A percentile compares a stretch with the other conserved stretches of the same genome.
phyloP scores from a whole-genome alignment of 1,140 invertebrate species.

The Ruditapes philippinarum region DNA sequence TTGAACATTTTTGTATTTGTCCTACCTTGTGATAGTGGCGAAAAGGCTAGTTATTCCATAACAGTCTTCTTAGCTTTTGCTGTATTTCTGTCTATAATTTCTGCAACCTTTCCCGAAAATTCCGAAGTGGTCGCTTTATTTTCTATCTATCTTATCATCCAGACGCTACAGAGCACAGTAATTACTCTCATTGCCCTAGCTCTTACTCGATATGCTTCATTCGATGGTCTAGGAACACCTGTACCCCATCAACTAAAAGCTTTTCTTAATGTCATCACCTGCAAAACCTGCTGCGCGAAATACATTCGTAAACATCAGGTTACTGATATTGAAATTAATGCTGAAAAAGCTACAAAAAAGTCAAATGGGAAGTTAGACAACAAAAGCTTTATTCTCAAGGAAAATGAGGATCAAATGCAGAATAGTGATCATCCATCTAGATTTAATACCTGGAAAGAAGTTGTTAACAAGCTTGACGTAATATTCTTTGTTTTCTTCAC shows the following conservation, averaged over 20 bases:
- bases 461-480: neutral
- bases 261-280: neutral
- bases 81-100: constrained; percentile 49
- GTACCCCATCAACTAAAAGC: neutral
- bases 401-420: neutral
- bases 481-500: constrained; percentile 4
- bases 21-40: constrained; percentile 22
- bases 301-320: neutral
- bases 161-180: neutral
- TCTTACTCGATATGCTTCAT: neutral
- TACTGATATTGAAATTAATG: no score
- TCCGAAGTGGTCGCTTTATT: constrained; percentile 28
- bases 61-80: constrained; percentile 55
- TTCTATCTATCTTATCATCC: constrained; percentile 33
- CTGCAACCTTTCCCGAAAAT: constrained; percentile 37
- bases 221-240: neutral
- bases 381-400: no score
- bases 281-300: neutral
- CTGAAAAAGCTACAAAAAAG: neutral
- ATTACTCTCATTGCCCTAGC: constrained; percentile 21
- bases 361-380: neutral
- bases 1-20: constrained; percentile 29
- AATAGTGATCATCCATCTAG: neutral
- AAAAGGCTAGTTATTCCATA: constrained; percentile 38
- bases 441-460: neutral